A percentile compares a stretch with the other conserved stretches of the same genome.
These are phyloP conservation scores for Ictidomys tridecemlineatus DNA, from an alignment of 2,113 vertebrate genomes.

Conservation along the genomic window DNA sequence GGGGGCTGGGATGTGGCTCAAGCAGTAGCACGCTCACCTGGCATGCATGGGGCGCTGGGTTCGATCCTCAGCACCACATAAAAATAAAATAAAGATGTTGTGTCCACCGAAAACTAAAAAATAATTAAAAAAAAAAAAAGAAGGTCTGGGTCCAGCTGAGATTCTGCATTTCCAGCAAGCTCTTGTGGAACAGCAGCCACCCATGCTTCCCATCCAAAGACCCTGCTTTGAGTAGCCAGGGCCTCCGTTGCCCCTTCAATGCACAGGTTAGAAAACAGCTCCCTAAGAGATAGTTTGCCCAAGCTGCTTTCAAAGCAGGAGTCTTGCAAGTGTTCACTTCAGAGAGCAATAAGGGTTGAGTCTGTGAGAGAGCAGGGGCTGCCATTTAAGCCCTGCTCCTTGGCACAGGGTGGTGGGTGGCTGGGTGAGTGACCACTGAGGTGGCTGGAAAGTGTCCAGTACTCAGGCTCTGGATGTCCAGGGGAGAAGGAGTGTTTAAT, in stretches of 20 bases:
- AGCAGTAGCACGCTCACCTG: too few species aligned
- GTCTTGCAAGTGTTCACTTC: neutral
- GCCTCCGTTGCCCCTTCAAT: neutral
- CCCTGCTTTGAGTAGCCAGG: neutral
- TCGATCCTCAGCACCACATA: too few species aligned
- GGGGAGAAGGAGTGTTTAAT: neutral
- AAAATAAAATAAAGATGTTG: too few species aligned
- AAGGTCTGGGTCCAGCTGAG: neutral
- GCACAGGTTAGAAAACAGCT: neutral
- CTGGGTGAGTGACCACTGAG: neutral
- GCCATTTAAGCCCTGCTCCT: neutral
- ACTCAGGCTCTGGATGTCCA: neutral
- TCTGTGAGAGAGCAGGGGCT: neutral
- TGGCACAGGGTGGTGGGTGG: neutral
- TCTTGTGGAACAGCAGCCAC: neutral
- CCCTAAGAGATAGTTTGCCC: neutral
- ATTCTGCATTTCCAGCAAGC: neutral
- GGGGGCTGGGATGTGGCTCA: too few species aligned
- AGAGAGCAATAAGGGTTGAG: neutral
- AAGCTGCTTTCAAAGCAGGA: neutral
- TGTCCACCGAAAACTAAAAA: too few species aligned
- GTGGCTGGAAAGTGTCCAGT: neutral
- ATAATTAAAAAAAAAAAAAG: too few species aligned
- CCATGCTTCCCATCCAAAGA: neutral
- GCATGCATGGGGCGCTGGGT: too few species aligned